Conservation (phyloP, 2,888 invertebrate species). For the Euspilapteryx auroguttella region DNA sequence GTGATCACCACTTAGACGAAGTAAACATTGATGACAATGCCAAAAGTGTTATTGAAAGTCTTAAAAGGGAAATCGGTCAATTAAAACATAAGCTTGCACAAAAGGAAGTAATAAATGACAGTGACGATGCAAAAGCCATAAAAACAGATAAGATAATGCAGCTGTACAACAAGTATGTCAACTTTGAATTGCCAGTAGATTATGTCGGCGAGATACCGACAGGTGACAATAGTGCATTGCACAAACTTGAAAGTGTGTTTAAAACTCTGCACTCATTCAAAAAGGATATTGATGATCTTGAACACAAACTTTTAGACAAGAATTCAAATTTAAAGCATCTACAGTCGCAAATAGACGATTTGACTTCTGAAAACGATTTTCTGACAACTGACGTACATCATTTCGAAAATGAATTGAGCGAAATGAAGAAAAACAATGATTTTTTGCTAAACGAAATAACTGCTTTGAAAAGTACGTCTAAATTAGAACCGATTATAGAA, state of each 20-base stretch:
- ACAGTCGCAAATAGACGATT: conserved; percentile 59
- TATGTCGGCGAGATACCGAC: conserved; percentile 46
- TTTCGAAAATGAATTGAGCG: conserved; percentile 64
- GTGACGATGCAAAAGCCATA: conserved; percentile 21
- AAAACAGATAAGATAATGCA: conserved; percentile 40
- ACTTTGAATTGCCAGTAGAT: conserved; percentile 48
- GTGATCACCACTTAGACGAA: conserved; percentile 36
- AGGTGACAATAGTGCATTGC: conserved; percentile 30
- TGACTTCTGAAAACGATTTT: conserved; percentile 49
- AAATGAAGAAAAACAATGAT: conserved; percentile 72
- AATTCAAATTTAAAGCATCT: conserved; percentile 52
- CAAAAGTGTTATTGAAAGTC: conserved; percentile 47
- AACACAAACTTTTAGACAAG: conserved; percentile 60
- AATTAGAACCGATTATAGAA: conserved; percentile 71
- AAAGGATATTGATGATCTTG: conserved; percentile 59
- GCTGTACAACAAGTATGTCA: conserved; percentile 44
- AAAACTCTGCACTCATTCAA: conserved; percentile 61
- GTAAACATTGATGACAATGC: conserved; percentile 52
- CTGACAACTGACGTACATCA: conserved; percentile 45
- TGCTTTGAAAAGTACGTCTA: conserved; percentile 64
- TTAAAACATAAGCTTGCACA: conserved; percentile 32
- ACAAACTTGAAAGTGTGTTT: conserved; percentile 54
- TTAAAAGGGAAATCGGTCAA: conserved; percentile 46
- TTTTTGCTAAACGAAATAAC: conserved; percentile 68
- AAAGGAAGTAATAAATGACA: conserved; percentile 18